Base-by-base conservation (phyloP, 2,113 vertebrate genomes). In the Lophochroa leadbeateri region DNA sequence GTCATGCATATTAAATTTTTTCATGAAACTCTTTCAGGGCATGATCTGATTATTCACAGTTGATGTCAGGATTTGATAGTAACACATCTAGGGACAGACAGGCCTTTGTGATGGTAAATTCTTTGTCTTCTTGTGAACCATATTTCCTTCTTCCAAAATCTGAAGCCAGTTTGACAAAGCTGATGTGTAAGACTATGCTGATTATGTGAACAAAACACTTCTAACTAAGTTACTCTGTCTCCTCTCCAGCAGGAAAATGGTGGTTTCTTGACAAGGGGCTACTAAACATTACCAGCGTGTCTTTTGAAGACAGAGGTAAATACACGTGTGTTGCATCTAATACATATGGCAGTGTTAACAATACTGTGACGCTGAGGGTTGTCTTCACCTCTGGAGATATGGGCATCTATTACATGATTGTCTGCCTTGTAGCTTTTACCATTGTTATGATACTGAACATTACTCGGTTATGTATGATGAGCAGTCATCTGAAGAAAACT, bases 391-490 rank as follows among this genome's bases (percentile, higher is more conserved):
- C 99, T 0, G 99, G 99, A 19, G 99, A 99, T 98, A 99, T 99
- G 99, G 99, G 99, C 5, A 98, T 99, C 82, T 99, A 99, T 97
- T 99, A 99, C 96, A 99, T 99, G 99, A 99, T 99, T 25, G 99
- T 99, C 88, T 99, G 99, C 97, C 98, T 99, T 64, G 99, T 99
- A 67, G 99, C 99, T 79, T 99, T 99, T 98, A 98, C 99, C 86
- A 98, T 99, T 82, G 99, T 99, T 97, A 99, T 99, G 99, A 97
- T 98, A 67, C 97, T 99, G 84, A 99, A 99, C 63, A 96, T 99
- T 65, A 99, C 99, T 3, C 99, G 99, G 53, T 98, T 99, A 43
- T 99, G 99, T 97, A 99, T 99, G 99, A 99, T 99, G 99, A 99
- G 99, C 98, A 99, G 99, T 97, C 99, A 99, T 97, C 97, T 99